Percentiles rank a stretch among this genome's conserved stretches.
phyloP scores from a whole-genome alignment of 1,140 invertebrate species.

The Diorhabda elongata region DNA sequence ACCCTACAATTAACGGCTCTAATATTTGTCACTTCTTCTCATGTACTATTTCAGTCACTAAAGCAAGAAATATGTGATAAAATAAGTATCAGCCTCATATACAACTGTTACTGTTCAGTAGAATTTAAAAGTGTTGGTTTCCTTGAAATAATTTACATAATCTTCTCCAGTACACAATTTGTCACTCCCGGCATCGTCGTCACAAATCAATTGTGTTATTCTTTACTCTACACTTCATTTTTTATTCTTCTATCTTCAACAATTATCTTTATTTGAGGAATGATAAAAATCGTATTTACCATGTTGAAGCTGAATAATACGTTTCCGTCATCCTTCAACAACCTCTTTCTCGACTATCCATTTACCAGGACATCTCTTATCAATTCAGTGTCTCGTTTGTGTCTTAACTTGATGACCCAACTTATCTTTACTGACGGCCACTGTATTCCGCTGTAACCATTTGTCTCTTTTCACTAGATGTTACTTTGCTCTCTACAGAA shows the following conservation, averaged over 20 bases:
- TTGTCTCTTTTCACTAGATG: slow-evolving; percentile 11
- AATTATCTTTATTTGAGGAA: not conserved
- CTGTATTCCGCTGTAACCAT: slow-evolving; percentile 13
- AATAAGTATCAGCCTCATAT: too few species aligned
- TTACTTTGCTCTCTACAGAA: not conserved
- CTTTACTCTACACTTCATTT: not conserved
- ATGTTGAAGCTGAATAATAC: not conserved
- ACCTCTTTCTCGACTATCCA: slow-evolving; percentile 6
- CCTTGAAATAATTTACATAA: too few species aligned
- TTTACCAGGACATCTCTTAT: slow-evolving; percentile 13
- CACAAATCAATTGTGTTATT: too few species aligned
- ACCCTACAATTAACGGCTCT: too few species aligned
- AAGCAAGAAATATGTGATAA: too few species aligned
- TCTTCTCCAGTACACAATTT: too few species aligned
- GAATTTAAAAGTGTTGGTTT: too few species aligned
- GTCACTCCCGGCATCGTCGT: too few species aligned
- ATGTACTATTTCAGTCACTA: too few species aligned
- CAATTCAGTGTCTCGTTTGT: slow-evolving; percentile 15
- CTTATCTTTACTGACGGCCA: slow-evolving; percentile 11
- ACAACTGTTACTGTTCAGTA: too few species aligned
- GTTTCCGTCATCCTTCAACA: not conserved
- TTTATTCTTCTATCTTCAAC: not conserved
- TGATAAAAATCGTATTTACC: not conserved
- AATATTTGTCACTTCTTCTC: too few species aligned
- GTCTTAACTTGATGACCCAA: slow-evolving; percentile 14